Conservation (phyloP, 2,888 invertebrate genomes). For the Xestia xanthographa region DNA sequence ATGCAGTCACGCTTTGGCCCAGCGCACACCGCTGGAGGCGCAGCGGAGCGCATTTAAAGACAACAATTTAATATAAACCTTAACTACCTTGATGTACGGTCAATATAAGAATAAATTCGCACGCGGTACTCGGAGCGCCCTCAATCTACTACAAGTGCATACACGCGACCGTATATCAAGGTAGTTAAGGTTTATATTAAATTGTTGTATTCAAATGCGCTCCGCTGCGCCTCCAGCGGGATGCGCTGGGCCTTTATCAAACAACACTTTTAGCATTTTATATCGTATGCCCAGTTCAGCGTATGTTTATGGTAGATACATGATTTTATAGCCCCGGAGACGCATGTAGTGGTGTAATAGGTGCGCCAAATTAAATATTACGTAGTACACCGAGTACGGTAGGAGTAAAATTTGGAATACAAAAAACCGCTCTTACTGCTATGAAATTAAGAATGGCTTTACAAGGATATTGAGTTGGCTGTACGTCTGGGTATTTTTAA, state of each 20-base stretch:
- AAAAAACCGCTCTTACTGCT: not conserved
- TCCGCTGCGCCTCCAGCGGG: too few species aligned
- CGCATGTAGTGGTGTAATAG: not conserved
- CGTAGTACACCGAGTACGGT: not conserved
- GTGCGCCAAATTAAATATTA: constrained; percentile 29
- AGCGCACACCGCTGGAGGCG: too few species aligned
- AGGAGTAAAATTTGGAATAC: not conserved
- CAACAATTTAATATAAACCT: too few species aligned
- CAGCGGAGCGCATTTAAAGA: too few species aligned
- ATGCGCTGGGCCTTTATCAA: too few species aligned
- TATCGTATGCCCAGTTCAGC: constrained; percentile 4
- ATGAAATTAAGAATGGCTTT: not conserved
- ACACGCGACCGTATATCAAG: too few species aligned
- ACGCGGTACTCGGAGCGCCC: too few species aligned
- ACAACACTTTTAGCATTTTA: not conserved
- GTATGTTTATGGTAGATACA: constrained; percentile 12
- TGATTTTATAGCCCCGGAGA: constrained; percentile 33
- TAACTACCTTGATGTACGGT: too few species aligned
- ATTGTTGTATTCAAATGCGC: too few species aligned
- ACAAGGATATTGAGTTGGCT: not conserved
- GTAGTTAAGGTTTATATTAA: too few species aligned
- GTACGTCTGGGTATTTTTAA: not conserved
- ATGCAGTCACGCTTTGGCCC: not conserved
- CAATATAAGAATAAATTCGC: too few species aligned
- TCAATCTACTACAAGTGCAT: too few species aligned